Base-by-base conservation (phyloP, 2,888 invertebrate species). In the Arrhopalites spinosus region DNA sequence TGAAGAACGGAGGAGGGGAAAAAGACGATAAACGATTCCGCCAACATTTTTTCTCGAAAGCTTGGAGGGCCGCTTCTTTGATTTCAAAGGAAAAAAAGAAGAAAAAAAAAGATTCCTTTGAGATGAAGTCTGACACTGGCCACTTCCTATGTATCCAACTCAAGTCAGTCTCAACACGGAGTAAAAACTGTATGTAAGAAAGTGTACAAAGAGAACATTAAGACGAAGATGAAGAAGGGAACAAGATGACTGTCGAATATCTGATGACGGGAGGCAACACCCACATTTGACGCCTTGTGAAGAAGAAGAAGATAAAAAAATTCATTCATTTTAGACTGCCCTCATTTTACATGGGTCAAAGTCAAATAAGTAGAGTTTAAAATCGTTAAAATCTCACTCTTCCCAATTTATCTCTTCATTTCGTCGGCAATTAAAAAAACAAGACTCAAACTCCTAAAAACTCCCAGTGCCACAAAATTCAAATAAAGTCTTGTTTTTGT, bases 201-300 rank as follows among this genome's bases (percentile, higher is more conserved):
- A 43, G 66, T 43, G 43, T 17, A 30, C 8, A n/a, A 30, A 23
- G 36, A 29, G 20, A 30, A 17, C 53, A 8, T 15, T 53, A 8
- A 5, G 53, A 53, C 7, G 23, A 53, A 5, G 23, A n/a, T n/a
- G 25, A 25, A 7, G 25, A 17, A 27, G 7, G 17, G 23, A 30
- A 30, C 15, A 66, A 43, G 66, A 20, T 25, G 67, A 45, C 23
- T 66, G 66, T 66, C 70, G 53, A 70, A 70, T n/a, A n/a, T 70
- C 70, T 53, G 20, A 36, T 59, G 56, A 59, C n/a, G 59, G 15
- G 29, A n/a, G 70, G 70, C 70, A 73, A 72, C 81, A 77, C 81
- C 81, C 81, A 78, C 77, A 79, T 81, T 79, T 80, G 78, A 81
- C 81, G 79, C 81, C 79, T 79, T 25, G 29, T 36, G 29, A 70